Evolutionary conservation across 2,113 vertebrate genomes (phyloP).

Genomic region (Corythoichthys intestinalis): DNA sequence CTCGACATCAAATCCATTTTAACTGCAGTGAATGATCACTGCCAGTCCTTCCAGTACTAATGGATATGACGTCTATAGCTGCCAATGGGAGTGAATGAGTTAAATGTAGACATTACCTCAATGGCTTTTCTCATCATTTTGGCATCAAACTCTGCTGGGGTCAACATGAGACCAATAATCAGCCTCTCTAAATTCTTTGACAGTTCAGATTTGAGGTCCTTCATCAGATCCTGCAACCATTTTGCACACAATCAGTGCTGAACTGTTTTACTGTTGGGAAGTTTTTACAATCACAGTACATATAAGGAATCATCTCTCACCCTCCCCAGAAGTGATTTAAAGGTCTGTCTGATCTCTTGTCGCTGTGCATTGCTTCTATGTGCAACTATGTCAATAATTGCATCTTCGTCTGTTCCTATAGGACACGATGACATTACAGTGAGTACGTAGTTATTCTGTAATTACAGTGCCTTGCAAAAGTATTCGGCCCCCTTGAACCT

Average conservation of each 20-base stretch:
- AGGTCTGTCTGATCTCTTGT: constrained; percentile 86
- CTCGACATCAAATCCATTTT: too few relatives aligned
- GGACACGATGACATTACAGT: not conserved
- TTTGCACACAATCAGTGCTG: not conserved
- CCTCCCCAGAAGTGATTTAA: constrained; percentile 92
- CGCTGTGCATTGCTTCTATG: constrained; percentile 86
- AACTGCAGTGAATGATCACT: too few relatives aligned
- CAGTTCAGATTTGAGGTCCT: constrained; percentile 92
- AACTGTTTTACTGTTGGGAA: not conserved
- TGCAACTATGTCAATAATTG: constrained; percentile 86
- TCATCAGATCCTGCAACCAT: constrained; percentile 83
- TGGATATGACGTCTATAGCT: too few relatives aligned
- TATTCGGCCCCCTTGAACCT: too few relatives aligned
- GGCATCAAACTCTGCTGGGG: constrained; percentile 87
- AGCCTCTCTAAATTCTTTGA: constrained; percentile 86
- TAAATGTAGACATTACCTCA: constrained; percentile 66
- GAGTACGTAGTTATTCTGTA: not conserved
- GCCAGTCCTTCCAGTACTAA: too few relatives aligned
- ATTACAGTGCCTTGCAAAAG: too few relatives aligned
- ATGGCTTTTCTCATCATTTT: constrained; percentile 96
- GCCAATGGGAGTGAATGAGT: too few relatives aligned
- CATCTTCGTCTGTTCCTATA: constrained; percentile 86
- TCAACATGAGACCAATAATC: constrained; percentile 91
- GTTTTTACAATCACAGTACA: not conserved
- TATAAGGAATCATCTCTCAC: constrained; percentile 60